These are phyloP conservation scores for Desoria tigrina DNA, from an alignment of 2,888 invertebrate genomes.

Conservation along the genomic window DNA sequence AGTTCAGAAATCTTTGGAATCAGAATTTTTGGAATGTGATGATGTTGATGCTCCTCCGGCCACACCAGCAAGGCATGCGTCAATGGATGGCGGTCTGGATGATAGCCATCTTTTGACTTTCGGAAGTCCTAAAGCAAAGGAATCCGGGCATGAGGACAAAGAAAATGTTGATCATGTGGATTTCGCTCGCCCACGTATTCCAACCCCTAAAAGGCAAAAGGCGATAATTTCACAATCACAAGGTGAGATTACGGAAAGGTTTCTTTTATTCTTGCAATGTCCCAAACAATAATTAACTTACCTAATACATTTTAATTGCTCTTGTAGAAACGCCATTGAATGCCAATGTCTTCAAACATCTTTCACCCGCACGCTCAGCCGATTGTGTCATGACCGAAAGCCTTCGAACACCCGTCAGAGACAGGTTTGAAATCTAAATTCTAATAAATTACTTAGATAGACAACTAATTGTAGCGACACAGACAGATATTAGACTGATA, in stretches of 20 bases:
- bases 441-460: background rate
- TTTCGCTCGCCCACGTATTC: constrained; percentile 56
- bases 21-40: constrained; percentile 47
- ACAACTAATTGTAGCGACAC: too few relatives aligned
- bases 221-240: too few relatives aligned
- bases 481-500: too few relatives aligned
- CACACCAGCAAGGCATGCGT: constrained; percentile 54
- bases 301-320: too few relatives aligned
- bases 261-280: constrained; percentile 6
- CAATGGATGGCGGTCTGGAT: constrained; percentile 58
- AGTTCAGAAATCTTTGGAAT: constrained; percentile 50
- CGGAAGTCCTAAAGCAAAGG: constrained; percentile 51
- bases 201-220: constrained; percentile 55
- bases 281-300: too few relatives aligned
- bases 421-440: background rate
- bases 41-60: constrained; percentile 36
- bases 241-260: background rate
- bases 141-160: constrained; percentile 7
- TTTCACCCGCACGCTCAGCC: constrained; percentile 59
- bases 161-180: constrained; percentile 52
- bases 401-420: constrained; percentile 54
- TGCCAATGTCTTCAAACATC: constrained; percentile 24
- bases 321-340: background rate
- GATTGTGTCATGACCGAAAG: constrained; percentile 59
- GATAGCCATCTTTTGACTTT: constrained; percentile 56